Percentiles rank a stretch among this genome's conserved stretches.
Conservation (phyloP, 2,113 vertebrate genomes). For the Cygnus atratus region DNA sequence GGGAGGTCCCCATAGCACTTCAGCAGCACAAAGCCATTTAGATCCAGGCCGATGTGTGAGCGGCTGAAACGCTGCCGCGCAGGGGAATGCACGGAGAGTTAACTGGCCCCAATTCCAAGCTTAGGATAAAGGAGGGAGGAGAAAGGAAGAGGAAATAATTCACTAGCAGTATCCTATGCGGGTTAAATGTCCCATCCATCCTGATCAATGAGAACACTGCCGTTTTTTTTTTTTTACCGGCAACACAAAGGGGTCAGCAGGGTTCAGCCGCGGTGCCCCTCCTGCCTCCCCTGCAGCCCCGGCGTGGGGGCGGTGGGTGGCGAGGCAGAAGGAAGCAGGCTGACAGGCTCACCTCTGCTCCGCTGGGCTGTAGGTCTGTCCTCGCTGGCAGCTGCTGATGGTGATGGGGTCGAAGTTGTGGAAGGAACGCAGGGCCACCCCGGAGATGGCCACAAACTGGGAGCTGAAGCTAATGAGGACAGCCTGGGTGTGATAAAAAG, state of each 20-base stretch:
- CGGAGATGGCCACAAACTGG: constrained; percentile 92
- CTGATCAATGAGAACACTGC: constrained; percentile 53
- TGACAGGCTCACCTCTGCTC: constrained; percentile 90
- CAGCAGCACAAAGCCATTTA: background rate
- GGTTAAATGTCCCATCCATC: constrained; percentile 71
- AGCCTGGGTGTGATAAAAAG: constrained; percentile 96
- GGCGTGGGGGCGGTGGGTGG: background rate
- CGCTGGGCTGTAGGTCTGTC: constrained; percentile 95
- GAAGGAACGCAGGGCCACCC: constrained; percentile 96
- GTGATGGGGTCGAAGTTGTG: constrained; percentile 98
- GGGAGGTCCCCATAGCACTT: constrained; percentile 8
- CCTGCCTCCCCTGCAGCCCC: background rate
- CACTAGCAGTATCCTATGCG: constrained; percentile 41
- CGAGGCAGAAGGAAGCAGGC: background rate
- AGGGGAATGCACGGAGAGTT: background rate
- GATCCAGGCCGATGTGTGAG: background rate
- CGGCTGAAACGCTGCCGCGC: rapidly evolving
- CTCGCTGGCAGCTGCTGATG: constrained; percentile 96
- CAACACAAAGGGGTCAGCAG: constrained; percentile 38
- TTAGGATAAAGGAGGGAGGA: constrained; percentile 47
- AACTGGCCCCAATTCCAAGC: constrained; percentile 16
- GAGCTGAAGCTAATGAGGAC: constrained; percentile 92
- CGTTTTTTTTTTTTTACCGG: background rate
- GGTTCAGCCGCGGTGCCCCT: constrained; percentile 35
- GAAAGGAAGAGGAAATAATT: constrained; percentile 73